Evolutionary conservation across 2,888 invertebrate species (phyloP), one percentile per base, ranked within the genome.

Genomic region (Tribolium freemani): DNA sequence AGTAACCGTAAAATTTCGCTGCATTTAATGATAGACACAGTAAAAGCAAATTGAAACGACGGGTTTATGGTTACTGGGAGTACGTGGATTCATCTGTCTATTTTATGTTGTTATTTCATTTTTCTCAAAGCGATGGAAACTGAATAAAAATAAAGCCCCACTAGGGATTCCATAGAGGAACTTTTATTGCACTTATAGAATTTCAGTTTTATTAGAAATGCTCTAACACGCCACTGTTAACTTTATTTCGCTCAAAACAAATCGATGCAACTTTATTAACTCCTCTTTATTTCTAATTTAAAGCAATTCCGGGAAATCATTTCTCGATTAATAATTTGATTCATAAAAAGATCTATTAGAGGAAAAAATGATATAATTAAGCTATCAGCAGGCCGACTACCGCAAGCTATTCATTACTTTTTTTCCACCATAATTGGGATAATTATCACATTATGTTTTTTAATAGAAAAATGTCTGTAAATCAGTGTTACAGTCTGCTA

Each of bases 1-100:
- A 61, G 60, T 61, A 46, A 61, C 60, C 48, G 48, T 61, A 61
- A 61, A 61, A 61, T 61, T 48, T 26, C 30, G 60, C 48, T 61
- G 60, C 60, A 61, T 61, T 61, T 61, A 61, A 61, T 48, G 48
- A 61, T 46, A 61, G 60, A 61, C 48, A 61, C 60, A 61, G 60
- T 61, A 61, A 61, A 61, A 48, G 31, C 20, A 64, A 64, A 64
- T 64, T 64, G 64, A 53, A 51, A 64, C 13, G 64, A 64, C 64
- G 51, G 64, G 16, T 64, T 64, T 53, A 64, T 26, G 51, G 64
- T 53, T 64, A 53, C 53, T 63, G 50, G 21, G n/a, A 31, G 64
- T 51, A 44, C 53, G 53, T 53, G 64, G 53, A 53, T 53, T 64
- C 64, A 64, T 64, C 64, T 64, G 64, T 64, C 64, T 51, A 44